Percentiles rank a stretch among this genome's conserved stretches.
Conservation (phyloP, 2,888 invertebrate genomes). For the Papilio elwesi region DNA sequence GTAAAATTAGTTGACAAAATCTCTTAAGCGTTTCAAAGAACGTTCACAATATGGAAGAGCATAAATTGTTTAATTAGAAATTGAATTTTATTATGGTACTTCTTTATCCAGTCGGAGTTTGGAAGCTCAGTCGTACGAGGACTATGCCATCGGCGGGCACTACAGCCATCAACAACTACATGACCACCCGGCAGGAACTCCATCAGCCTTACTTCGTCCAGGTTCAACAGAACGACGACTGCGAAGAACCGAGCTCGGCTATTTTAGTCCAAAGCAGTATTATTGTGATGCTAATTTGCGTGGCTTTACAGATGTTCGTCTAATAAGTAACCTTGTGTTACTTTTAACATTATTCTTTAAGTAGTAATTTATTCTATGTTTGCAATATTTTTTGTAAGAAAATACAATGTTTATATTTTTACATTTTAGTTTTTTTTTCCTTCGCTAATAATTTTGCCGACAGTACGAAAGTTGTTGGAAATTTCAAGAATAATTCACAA, state of each 20-base stretch:
- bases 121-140: slow-evolving; percentile 70
- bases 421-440: slow-evolving; percentile 9
- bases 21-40: not conserved
- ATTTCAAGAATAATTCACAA: too few species aligned
- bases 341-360: not conserved
- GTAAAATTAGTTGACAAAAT: too few species aligned
- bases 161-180: slow-evolving; percentile 54
- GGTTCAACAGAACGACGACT: slow-evolving; percentile 60
- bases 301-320: slow-evolving; percentile 54
- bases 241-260: slow-evolving; percentile 67
- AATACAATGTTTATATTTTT: slow-evolving; percentile 20
- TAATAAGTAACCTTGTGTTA: slow-evolving; percentile 43
- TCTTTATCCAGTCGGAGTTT: slow-evolving; percentile 64
- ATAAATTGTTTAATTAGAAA: not conserved
- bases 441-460: not conserved
- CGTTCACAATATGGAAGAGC: not conserved
- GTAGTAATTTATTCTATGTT: slow-evolving; percentile 22
- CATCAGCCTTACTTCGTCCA: slow-evolving; percentile 62
- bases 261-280: slow-evolving; percentile 66
- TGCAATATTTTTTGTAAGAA: slow-evolving; percentile 28
- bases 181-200: slow-evolving; percentile 57
- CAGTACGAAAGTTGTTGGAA: too few species aligned
- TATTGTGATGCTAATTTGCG: slow-evolving; percentile 63
- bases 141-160: slow-evolving; percentile 49
- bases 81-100: not conserved